Evolutionary conservation across 2,113 vertebrate species (phyloP), one percentile per base, ranked within the genome.

Genomic region (Phylloscopus whistleri): DNA sequence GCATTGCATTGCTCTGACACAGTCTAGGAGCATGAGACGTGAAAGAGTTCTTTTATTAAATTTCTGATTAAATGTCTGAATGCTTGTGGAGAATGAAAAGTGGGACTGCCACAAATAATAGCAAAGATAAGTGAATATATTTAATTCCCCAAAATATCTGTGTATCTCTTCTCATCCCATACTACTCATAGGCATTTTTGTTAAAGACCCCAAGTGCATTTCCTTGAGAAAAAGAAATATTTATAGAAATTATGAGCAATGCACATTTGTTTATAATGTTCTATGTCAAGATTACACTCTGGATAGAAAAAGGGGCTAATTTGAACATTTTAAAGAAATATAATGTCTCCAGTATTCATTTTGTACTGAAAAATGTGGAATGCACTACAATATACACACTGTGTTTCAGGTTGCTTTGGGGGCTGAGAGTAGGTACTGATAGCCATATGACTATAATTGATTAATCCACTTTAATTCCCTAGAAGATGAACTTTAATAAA

Each of bases 1-100:
- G 53, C 74, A 91, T 55, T 72, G 82, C 72, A 68, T 83, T 95
- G 21, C 84, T 91, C 56, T 96, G 43, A 84, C 55, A 95, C n/a
- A 64, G 82, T 90, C 24, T 91, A 92, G 37, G 72, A 95, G 43
- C 41, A 37, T 93, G 93, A 93, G 44, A 75, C 15, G 69, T 69
- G 53, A 72, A 95, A 93, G 58, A 84, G 48, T 49, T 94, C 16
- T 95, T 96, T 95, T 92, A 95, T 96, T 81, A 94, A 79, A 96
- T 91, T 89, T 94, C 84, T 89, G 90, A 94, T 93, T 96, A 96
- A 95, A 96, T 66, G 48, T 94, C 90, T 94, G 87, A 93, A 58
- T 84, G 48, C 76, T 94, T 89, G 43, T 80, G 48, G n/a, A 84
- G 91, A 93, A 75, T 89, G 51, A 96, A 88, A 96, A 93, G 58